Base-by-base conservation (phyloP, 2,113 vertebrate species). In the Theristicus caerulescens region DNA sequence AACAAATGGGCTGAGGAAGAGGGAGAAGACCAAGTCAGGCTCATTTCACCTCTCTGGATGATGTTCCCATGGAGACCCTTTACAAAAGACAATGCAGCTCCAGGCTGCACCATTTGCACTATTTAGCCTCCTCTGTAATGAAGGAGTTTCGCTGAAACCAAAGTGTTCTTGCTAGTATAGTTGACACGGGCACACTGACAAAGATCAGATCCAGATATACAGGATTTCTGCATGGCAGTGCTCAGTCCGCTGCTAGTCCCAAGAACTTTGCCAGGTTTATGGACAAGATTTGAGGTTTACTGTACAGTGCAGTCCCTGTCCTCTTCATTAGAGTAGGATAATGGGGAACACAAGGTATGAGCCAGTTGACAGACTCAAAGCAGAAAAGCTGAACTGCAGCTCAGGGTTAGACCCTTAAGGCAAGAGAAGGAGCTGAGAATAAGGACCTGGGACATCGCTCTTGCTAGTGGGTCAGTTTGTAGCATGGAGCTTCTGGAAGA, bases 1-100 rank as follows among this genome's bases (percentile, higher is more conserved):
- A 95, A 93, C 51, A 90, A 93, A 88, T 13, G 20, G 69, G 32
- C 52, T 95, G 44, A 70, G 82, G 82, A 80, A 82, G 71, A 85
- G 17, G 26, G 34, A 89, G 51, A 78, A 72, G 76, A 74, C 69
- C 72, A 89, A 67, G 47, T 66, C 57, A 67, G 69, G 24, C 36
- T 78, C 31, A 42, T 81, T 78, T 74, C 42, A 73, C 65, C n/a
- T 88, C 57, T 29, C 40, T 71, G 18, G 73, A 84, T 34, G 18
- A 84, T 44, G 65, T 80, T 71, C 76, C 82, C 66, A 31, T 26
- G 24, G 52, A 46, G 52, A 76, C 32, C 71, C 20, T 42, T 61
- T 38, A 74, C 25, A 83, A 46, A 78, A 88, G 76, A 34, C n/a
- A 55, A 2, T 10, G 14, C 29, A 82, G 72, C 40, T 91, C 65